Evolutionary conservation across 2,797 vertebrate genomes (phyloP).

Genomic region (Vireo griseus): DNA sequence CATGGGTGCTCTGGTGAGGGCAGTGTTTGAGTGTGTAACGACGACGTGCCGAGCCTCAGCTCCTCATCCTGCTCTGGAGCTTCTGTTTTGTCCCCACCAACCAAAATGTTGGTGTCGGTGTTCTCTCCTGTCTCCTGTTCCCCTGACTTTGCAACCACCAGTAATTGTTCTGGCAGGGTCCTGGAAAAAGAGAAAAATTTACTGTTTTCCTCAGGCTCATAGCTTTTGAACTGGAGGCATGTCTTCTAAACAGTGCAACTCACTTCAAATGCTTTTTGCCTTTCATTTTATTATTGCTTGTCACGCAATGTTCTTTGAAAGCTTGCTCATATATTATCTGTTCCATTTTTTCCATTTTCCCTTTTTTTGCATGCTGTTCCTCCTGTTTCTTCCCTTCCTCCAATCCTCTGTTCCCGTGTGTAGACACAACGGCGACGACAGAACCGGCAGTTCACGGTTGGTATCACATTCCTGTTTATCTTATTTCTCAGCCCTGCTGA

Average conservation of each 20-base stretch:
- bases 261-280: conserved; percentile 82
- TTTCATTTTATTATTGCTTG: conserved; percentile 83
- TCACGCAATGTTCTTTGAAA: conserved; percentile 84
- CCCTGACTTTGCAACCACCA: conserved; percentile 61
- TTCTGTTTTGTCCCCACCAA: conserved; percentile 39
- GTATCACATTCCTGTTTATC: conserved; percentile 90
- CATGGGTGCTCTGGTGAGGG: not conserved
- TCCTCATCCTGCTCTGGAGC: conserved; percentile 37
- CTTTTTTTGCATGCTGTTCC: conserved; percentile 98
- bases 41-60: not conserved
- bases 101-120: conserved; percentile 49
- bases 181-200: conserved; percentile 58
- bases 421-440: conserved; percentile 97
- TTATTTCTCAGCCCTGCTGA: conserved; percentile 77
- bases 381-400: conserved; percentile 95
- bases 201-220: conserved; percentile 76
- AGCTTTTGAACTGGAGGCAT: conserved; percentile 80
- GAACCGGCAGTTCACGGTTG: conserved; percentile 99
- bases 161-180: conserved; percentile 63
- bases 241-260: conserved; percentile 81
- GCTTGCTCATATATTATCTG: conserved; percentile 89
- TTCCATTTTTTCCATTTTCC: conserved; percentile 87
- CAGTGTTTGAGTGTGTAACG: conserved; percentile 68
- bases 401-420: conserved; percentile 91
- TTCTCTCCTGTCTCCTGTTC: conserved; percentile 67